Evolutionary conservation across 1,140 invertebrate genomes (phyloP).

Genomic region (Gryllus bimaculatus): DNA sequence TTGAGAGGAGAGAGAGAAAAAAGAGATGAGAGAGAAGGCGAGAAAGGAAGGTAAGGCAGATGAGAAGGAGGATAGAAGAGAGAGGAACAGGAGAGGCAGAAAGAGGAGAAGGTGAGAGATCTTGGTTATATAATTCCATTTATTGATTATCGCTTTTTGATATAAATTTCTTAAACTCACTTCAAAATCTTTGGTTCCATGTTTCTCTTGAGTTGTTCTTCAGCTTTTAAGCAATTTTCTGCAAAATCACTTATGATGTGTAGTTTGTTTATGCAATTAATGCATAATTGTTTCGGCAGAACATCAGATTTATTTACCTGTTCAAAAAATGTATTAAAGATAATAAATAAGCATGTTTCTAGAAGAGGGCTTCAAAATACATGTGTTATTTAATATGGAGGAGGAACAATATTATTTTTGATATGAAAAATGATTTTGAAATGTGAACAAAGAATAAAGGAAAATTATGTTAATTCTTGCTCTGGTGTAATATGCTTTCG

Average conservation of each 20-base stretch:
- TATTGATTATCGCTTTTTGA: background rate
- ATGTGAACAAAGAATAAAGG: too few species aligned
- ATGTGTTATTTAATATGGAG: background rate
- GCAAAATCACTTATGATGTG: background rate
- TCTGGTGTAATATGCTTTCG: too few species aligned
- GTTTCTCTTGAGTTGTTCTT: background rate
- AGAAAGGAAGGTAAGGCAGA: background rate
- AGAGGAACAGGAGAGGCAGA: background rate
- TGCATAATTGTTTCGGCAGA: background rate
- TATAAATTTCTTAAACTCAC: background rate
- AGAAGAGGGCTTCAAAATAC: background rate
- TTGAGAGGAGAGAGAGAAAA: background rate
- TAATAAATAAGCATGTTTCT: background rate
- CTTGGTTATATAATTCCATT: too few species aligned
- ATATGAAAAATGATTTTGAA: too few species aligned
- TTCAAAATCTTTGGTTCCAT: background rate
- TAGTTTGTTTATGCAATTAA: background rate
- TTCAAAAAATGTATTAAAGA: background rate
- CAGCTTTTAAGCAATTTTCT: background rate
- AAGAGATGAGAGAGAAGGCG: background rate
- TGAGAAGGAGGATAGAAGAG: background rate
- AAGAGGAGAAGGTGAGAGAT: background rate
- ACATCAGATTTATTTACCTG: constrained; percentile 2
- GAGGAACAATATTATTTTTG: background rate
- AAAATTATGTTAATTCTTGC: too few species aligned